phyloP scores from a whole-genome alignment of 2,888 invertebrate species.

The Caenorhabditis sp. region DNA sequence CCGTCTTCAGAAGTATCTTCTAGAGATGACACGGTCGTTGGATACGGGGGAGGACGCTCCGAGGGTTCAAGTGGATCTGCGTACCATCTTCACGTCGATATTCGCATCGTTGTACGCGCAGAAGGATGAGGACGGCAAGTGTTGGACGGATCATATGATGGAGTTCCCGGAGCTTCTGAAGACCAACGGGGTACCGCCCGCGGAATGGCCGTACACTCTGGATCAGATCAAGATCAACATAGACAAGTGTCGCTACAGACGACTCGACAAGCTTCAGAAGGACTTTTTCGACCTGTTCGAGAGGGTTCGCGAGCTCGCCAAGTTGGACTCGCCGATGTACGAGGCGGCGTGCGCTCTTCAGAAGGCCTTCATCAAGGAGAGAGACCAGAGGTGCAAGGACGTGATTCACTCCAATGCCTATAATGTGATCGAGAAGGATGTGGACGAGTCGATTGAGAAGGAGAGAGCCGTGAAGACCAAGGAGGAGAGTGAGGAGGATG shows the following conservation, averaged over 20 bases:
- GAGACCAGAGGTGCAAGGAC: slow-evolving; percentile 89
- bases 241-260: slow-evolving; percentile 92
- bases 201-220: slow-evolving; percentile 89
- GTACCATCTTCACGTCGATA: slow-evolving; percentile 92
- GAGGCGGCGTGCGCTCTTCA: slow-evolving; percentile 96
- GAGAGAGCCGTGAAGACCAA: slow-evolving; percentile 51
- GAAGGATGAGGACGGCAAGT: slow-evolving; percentile 96
- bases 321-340: slow-evolving; percentile 93
- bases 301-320: slow-evolving; percentile 90
- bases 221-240: slow-evolving; percentile 95
- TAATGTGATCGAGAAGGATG: slow-evolving; percentile 86
- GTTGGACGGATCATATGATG: slow-evolving; percentile 94
- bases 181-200: slow-evolving; percentile 85
- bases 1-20: slow-evolving; percentile 92
- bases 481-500: slow-evolving; percentile 65
- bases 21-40: slow-evolving; percentile 92
- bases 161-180: slow-evolving; percentile 90
- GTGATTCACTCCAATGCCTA: slow-evolving; percentile 93
- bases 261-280: slow-evolving; percentile 91
- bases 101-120: slow-evolving; percentile 96
- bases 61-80: slow-evolving; percentile 88
- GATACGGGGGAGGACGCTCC: slow-evolving; percentile 66
- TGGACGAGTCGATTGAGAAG: slow-evolving; percentile 60
- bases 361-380: slow-evolving; percentile 89
- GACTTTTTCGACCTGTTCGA: slow-evolving; percentile 96